Evolutionary conservation across 2,113 vertebrate genomes (phyloP), one percentile per base, ranked within the genome.

Genomic region (Nerophis lumbriciformis): DNA sequence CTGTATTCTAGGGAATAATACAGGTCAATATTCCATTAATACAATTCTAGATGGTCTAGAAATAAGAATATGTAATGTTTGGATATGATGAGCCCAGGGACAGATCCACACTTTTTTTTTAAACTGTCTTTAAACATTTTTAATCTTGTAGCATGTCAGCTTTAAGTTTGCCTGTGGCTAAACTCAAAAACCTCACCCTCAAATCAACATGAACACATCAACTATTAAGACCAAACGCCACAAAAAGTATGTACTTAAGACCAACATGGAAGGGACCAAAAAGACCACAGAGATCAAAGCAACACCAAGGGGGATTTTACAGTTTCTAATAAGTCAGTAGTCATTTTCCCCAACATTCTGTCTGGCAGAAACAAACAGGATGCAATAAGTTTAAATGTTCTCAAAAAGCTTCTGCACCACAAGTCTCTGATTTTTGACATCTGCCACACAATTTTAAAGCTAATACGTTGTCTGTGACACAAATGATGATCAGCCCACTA

Each of bases 401-500:
- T 44, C 13, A 53, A 73, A 42, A 56, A 39, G 58, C 57, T 19
- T 48, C 21, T 61, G 70, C 37, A 48, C 68, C 75, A 77, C 70
- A 81, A 71, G 70, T 76, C n/a, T 71, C 61, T 68, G 5, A 1
- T 82, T 39, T 36, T 65, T 87, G 83, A 87, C 45, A 72, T 72
- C 73, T 75, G 75, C 73, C 84, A 72, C 35, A 58, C n/a, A 59
- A 52, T 61, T 76, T 76, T 70, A 69, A 73, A 48, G 72, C 67
- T 69, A 79, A 79, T 77, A 66, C 65, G 69, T 54, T 55, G 72
- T 69, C 69, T 11, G 61, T 82, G 77, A 88, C 82, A 81, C 71
- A 87, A 87, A 90, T 83, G 80, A 77, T 39, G 59, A 62, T 38
- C 38, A 15, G 69, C 61, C 66, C 50, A 37, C 65, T 37, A 9